Percentiles rank a stretch among this genome's conserved stretches.
phyloP scores from a whole-genome alignment of 2,797 vertebrate genomes.

The Sebastiscus albofasciatus region DNA sequence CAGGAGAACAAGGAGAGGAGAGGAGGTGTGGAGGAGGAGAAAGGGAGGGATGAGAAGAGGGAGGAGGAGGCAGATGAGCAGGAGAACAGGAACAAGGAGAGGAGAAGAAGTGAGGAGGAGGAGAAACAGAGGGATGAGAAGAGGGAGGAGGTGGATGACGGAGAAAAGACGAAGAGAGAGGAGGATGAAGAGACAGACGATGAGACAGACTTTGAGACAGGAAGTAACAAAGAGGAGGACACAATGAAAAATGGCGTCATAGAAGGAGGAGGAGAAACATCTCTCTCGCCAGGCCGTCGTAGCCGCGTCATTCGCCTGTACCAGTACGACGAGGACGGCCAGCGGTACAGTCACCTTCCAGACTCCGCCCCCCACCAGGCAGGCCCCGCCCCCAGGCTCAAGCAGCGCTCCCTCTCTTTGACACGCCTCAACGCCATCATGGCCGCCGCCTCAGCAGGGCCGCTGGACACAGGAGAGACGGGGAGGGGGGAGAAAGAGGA shows the following conservation, averaged over 20 bases:
- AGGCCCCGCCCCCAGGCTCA: slow-evolving; percentile 35
- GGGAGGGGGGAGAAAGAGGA: background rate
- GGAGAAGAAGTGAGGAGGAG: background rate
- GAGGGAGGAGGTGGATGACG: background rate
- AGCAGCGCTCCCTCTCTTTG: slow-evolving; percentile 76
- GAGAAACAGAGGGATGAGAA: background rate
- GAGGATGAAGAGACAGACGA: background rate
- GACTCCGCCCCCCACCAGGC: background rate
- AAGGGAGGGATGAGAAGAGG: background rate
- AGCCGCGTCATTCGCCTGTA: slow-evolving; percentile 81
- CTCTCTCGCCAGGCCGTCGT: background rate
- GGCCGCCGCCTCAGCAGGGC: slow-evolving; percentile 56
- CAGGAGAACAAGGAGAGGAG: background rate
- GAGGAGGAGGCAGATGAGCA: background rate
- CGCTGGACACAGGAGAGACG: background rate
- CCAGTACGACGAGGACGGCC: slow-evolving; percentile 84
- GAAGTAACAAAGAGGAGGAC: background rate
- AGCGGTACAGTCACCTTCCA: slow-evolving; percentile 70
- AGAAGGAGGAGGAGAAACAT: background rate
- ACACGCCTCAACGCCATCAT: slow-evolving; percentile 81
- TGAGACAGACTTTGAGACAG: background rate
- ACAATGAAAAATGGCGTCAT: background rate
- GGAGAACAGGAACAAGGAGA: background rate
- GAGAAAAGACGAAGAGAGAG: background rate
- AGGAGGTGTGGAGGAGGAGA: background rate